Percentiles rank a stretch among this genome's conserved stretches.
Evolutionary conservation across 2,113 vertebrate species (phyloP).

Genomic region (Alethe diademata): DNA sequence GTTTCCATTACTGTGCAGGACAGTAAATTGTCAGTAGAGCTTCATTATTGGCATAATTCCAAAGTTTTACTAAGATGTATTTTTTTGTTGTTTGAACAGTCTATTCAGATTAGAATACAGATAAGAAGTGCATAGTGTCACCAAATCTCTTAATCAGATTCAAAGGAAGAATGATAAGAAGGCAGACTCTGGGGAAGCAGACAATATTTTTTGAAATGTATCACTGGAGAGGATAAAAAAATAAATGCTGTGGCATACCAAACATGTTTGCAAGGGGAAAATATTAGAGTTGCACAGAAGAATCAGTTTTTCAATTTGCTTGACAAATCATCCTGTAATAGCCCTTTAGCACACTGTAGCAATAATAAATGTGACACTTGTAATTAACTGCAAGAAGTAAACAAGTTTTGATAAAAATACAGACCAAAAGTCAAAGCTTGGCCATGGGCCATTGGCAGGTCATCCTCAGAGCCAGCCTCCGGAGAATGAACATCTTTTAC

Average conservation of each 20-base stretch:
- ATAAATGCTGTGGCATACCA: background rate
- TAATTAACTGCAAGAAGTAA: background rate
- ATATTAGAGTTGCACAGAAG: background rate
- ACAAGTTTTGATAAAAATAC: background rate
- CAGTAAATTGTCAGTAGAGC: background rate
- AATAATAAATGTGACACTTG: background rate
- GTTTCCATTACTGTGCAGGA: background rate
- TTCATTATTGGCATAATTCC: background rate
- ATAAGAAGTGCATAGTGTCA: background rate
- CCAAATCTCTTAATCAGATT: background rate
- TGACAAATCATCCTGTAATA: background rate
- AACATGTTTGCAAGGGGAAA: background rate
- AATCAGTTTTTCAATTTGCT: background rate
- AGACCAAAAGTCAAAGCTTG: background rate
- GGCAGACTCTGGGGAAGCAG: background rate
- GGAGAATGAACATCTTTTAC: background rate
- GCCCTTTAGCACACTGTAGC: background rate
- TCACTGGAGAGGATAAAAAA: background rate
- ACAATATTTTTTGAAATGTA: background rate
- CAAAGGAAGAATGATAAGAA: background rate
- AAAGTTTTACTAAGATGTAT: background rate
- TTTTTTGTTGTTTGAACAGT: background rate
- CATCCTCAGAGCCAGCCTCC: background rate
- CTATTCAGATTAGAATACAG: background rate
- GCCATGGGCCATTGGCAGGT: rapidly evolving